Percentiles rank a stretch among this genome's conserved stretches.
phyloP scores from a whole-genome alignment of 2,113 vertebrate genomes.

The Poecile atricapillus region DNA sequence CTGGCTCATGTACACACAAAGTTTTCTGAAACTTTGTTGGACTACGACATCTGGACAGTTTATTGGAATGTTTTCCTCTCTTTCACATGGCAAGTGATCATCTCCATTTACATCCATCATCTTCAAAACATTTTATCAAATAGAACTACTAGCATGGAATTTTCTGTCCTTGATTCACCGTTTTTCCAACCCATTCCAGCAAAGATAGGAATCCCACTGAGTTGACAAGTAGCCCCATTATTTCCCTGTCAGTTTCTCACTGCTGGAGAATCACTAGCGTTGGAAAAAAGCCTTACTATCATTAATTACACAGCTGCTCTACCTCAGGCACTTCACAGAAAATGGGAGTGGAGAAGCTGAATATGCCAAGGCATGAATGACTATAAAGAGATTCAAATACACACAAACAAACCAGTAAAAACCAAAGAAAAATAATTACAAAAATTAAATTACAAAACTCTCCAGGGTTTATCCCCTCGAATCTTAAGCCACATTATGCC shows the following conservation, averaged over 20 bases:
- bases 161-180: background rate
- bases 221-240: constrained; percentile 39
- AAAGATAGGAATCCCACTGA: constrained; percentile 5
- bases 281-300: background rate
- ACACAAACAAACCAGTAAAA: background rate
- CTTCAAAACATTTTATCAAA: background rate
- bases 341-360: background rate
- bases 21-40: background rate
- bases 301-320: constrained; percentile 47
- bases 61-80: background rate
- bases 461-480: fast-evolving
- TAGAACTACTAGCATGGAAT: background rate
- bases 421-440: background rate
- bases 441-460: background rate
- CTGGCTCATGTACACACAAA: background rate
- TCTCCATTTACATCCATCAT: background rate
- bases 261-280: constrained; percentile 6
- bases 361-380: background rate
- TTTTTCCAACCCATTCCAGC: background rate
- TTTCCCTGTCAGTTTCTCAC: constrained; percentile 27
- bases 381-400: background rate
- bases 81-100: background rate
- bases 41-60: background rate
- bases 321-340: background rate
- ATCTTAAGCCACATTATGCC: background rate